Conservation (phyloP, 2,888 invertebrate genomes). For the Xanthorhoe spadicearia region DNA sequence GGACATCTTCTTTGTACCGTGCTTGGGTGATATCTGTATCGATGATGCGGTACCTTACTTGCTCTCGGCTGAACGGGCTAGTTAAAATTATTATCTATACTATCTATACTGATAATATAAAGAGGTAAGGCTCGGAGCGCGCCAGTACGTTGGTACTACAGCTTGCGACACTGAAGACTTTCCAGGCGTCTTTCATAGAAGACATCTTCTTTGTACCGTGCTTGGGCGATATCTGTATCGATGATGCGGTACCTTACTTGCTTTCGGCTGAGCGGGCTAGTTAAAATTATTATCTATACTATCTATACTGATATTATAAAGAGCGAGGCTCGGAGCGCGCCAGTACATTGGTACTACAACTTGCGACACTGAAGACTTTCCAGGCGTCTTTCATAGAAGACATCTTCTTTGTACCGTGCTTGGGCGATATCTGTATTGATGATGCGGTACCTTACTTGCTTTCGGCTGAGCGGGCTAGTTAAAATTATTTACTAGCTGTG, state of each 20-base stretch:
- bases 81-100: neutral
- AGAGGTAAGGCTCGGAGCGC: slow-evolving; percentile 65
- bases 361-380: slow-evolving; percentile 89
- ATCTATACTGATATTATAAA: too few relatives aligned
- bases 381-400: slow-evolving; percentile 93
- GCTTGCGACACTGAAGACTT: slow-evolving; percentile 89
- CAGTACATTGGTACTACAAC: slow-evolving; percentile 87
- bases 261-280: slow-evolving; percentile 81
- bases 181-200: slow-evolving; percentile 91
- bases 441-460: slow-evolving; percentile 97
- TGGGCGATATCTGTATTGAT: slow-evolving; percentile 97
- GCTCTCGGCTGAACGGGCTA: slow-evolving; percentile 81
- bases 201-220: slow-evolving; percentile 97
- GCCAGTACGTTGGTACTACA: slow-evolving; percentile 87
- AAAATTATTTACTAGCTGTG: neutral
- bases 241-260: slow-evolving; percentile 97
- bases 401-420: slow-evolving; percentile 95
- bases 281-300: neutral
- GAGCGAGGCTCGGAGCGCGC: slow-evolving; percentile 70
- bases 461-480: slow-evolving; percentile 66
- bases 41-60: slow-evolving; percentile 98
- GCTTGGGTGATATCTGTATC: slow-evolving; percentile 96
- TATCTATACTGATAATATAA: too few relatives aligned
- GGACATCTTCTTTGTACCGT: slow-evolving; percentile 96
- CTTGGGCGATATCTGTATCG: slow-evolving; percentile 96